A percentile compares a stretch with the other conserved stretches of the same genome.
Evolutionary conservation across 2,888 invertebrate species (phyloP).

Genomic region (Rotaria sp.): DNA sequence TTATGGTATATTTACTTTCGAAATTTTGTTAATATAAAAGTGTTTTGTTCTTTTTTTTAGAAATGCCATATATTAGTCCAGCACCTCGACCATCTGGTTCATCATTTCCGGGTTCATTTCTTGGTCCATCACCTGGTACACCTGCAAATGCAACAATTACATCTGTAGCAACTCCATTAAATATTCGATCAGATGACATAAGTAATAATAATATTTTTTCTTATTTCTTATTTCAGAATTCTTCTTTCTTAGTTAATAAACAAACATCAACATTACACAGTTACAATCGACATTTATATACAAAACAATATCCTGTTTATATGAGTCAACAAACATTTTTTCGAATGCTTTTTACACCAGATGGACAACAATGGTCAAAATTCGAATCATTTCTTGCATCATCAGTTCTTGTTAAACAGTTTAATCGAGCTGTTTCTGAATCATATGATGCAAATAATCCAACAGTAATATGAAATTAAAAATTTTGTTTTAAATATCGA

Average conservation of each 20-base stretch:
- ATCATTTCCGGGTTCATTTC: constrained; percentile 10
- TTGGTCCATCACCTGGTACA: constrained; percentile 25
- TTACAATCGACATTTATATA: neutral
- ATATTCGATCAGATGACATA: neutral
- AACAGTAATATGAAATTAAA: neutral
- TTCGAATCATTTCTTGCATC: constrained; percentile 1
- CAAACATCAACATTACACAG: neutral
- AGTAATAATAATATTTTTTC: neutral
- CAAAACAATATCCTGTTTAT: neutral
- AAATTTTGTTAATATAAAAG: neutral
- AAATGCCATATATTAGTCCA: neutral
- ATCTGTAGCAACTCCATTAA: neutral
- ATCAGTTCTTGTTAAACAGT: neutral
- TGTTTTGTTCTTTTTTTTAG: neutral
- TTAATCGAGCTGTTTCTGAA: neutral
- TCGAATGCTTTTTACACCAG: neutral
- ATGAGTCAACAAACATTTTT: constrained; percentile 24
- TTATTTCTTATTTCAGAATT: neutral
- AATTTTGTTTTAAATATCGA: neutral
- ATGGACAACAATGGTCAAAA: constrained; percentile 21
- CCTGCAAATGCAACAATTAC: neutral
- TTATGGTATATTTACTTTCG: neutral
- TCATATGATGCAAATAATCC: neutral
- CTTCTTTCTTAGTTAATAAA: neutral
- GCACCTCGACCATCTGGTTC: neutral